phyloP scores from a whole-genome alignment of 2,888 invertebrate species.

The Nomada flava region DNA sequence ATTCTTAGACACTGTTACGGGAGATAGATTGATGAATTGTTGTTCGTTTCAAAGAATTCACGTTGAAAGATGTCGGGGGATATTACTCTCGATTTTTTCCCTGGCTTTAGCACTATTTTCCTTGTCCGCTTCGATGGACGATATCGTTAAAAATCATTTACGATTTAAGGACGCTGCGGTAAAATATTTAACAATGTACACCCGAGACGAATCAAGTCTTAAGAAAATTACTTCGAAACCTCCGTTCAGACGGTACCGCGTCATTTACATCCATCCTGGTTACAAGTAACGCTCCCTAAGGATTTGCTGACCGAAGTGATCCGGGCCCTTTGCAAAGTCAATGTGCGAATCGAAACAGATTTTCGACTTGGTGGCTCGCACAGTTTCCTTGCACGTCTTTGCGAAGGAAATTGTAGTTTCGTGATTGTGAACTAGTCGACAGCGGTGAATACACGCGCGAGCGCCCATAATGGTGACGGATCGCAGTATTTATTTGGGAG shows the following conservation, averaged over 20 bases:
- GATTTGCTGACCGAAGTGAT: not conserved
- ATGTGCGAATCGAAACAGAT: not conserved
- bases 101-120: too few relatives aligned
- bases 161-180: too few relatives aligned
- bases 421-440: slow-evolving; percentile 7
- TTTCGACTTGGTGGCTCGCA: not conserved
- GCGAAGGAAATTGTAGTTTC: not conserved
- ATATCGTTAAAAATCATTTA: too few relatives aligned
- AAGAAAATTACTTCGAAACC: not conserved
- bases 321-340: not conserved
- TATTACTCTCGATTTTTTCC: too few relatives aligned
- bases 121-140: too few relatives aligned
- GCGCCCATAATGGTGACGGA: slow-evolving; percentile 44
- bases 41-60: too few relatives aligned
- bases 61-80: too few relatives aligned
- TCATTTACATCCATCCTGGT: not conserved
- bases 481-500: slow-evolving; percentile 53
- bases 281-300: not conserved
- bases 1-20: not conserved
- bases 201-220: not conserved
- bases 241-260: not conserved
- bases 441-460: not conserved
- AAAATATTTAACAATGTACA: not conserved
- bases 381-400: not conserved
- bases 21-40: not conserved